phyloP scores from a whole-genome alignment of 2,797 vertebrate genomes.

The Falco biarmicus region DNA sequence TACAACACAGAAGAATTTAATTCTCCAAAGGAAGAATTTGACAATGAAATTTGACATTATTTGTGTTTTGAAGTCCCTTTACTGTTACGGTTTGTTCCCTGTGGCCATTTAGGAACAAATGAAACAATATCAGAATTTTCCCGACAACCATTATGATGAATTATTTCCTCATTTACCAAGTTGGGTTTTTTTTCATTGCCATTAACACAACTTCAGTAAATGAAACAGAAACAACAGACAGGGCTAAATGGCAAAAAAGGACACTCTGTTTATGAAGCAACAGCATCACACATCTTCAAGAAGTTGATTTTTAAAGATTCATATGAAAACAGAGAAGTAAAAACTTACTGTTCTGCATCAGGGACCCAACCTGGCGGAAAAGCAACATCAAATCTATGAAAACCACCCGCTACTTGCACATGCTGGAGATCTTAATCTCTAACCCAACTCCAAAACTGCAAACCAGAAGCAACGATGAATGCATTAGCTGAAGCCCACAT shows the following conservation, averaged over 20 bases:
- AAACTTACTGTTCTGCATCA: background rate
- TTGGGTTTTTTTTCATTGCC: background rate
- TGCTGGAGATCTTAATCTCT: background rate
- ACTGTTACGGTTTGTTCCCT: background rate
- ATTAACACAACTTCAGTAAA: background rate
- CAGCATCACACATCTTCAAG: background rate
- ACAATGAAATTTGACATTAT: background rate
- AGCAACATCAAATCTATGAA: fast-evolving
- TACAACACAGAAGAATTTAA: background rate
- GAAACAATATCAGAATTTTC: background rate
- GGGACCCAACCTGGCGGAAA: background rate
- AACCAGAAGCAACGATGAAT: background rate
- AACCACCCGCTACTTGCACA: background rate
- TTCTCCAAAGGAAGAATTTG: background rate
- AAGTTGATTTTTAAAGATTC: background rate
- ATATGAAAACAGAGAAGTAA: background rate
- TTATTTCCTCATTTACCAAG: background rate
- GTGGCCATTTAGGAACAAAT: background rate
- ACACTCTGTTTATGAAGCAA: fast-evolving
- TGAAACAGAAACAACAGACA: fast-evolving
- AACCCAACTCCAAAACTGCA: background rate
- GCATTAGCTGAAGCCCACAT: background rate
- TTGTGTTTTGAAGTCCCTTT: background rate
- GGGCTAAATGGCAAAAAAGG: background rate
- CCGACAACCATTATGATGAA: background rate